phyloP scores from a whole-genome alignment of 2,797 vertebrate species.

The Hyperoplus lanceolatus region DNA sequence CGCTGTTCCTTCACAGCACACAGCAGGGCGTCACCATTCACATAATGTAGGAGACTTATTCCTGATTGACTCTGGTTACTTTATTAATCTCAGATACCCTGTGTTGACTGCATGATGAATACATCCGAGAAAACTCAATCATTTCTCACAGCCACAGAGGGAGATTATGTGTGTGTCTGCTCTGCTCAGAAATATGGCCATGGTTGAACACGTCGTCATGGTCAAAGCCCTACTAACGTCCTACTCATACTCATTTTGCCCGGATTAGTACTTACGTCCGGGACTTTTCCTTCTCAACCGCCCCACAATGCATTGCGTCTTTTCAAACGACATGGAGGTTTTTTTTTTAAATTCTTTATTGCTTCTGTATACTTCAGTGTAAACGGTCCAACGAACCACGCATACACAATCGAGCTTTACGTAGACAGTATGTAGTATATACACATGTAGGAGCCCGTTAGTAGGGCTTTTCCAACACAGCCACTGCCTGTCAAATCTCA shows the following conservation, averaged over 20 bases:
- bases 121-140: neutral
- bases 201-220: neutral
- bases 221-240: too few relatives aligned
- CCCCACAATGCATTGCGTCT: too few relatives aligned
- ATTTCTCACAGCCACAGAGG: constrained; percentile 3
- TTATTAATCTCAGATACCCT: neutral
- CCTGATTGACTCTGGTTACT: constrained; percentile 3
- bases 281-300: too few relatives aligned
- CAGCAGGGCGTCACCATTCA: constrained; percentile 6
- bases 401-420: too few relatives aligned
- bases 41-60: constrained; percentile 6
- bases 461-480: neutral
- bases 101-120: neutral
- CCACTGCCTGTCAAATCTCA: neutral
- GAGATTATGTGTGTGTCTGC: neutral
- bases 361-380: too few relatives aligned
- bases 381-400: too few relatives aligned
- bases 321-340: too few relatives aligned
- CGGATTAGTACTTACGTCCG: too few relatives aligned
- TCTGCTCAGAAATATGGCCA: neutral
- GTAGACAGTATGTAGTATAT: too few relatives aligned
- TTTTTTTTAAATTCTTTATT: too few relatives aligned
- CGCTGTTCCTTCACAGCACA: constrained; percentile 7
- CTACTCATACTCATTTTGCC: too few relatives aligned
- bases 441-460: too few relatives aligned